A percentile compares a stretch with the other conserved stretches of the same genome.
phyloP scores from a whole-genome alignment of 2,888 invertebrate genomes.

The Ectemnius cavifrons region DNA sequence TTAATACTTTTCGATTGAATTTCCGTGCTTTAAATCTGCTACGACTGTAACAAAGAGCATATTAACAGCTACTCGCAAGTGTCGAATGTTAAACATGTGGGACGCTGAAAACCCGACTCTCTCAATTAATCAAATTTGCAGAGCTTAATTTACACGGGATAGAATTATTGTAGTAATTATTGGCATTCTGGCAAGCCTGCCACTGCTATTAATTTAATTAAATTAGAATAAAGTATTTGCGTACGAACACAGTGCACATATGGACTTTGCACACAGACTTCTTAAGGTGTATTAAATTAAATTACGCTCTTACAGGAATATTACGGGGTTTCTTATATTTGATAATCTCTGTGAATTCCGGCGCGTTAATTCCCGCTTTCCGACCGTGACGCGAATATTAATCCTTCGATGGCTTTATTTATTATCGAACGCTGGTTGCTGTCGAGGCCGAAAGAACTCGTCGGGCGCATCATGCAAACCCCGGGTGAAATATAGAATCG shows the following conservation, averaged over 20 bases:
- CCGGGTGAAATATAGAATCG: background rate
- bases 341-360: too few species aligned
- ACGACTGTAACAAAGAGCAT: too few species aligned
- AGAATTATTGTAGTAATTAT: constrained; percentile 35
- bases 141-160: constrained; percentile 6
- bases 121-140: constrained; percentile 31
- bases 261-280: background rate
- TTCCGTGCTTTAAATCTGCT: too few species aligned
- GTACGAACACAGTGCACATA: too few species aligned
- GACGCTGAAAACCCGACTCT: too few species aligned
- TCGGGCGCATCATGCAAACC: background rate
- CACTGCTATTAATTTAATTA: constrained; percentile 18
- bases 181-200: constrained; percentile 26
- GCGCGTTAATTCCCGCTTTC: too few species aligned
- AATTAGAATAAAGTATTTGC: constrained; percentile 12
- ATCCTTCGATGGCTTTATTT: too few species aligned
- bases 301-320: background rate
- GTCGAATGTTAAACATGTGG: too few species aligned
- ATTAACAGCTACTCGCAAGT: too few species aligned
- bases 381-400: too few species aligned
- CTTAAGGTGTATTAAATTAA: background rate
- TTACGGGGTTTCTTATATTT: background rate
- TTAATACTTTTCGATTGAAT: too few species aligned
- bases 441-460: background rate
- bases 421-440: too few species aligned